phyloP scores from a whole-genome alignment of 2,113 vertebrate species.

The Maylandia zebra region DNA sequence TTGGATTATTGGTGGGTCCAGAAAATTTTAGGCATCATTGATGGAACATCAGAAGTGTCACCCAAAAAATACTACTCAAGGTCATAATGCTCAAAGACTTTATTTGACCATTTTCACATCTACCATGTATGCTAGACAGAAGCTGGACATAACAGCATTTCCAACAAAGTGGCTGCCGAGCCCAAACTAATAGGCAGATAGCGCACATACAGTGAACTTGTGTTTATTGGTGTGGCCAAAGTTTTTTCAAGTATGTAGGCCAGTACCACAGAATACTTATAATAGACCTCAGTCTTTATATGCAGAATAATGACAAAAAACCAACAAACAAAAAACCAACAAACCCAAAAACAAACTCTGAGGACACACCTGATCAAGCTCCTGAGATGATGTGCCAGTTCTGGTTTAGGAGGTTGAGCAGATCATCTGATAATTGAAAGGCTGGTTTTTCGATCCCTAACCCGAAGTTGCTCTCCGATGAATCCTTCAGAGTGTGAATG shows the following conservation, averaged over 20 bases:
- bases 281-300: background rate
- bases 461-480: background rate
- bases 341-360: background rate
- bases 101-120: background rate
- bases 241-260: background rate
- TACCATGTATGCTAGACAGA: background rate
- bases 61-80: background rate
- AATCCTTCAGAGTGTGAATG: background rate
- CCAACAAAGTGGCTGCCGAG: background rate
- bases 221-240: background rate
- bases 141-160: background rate
- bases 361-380: background rate
- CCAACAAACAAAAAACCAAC: background rate
- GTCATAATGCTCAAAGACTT: background rate
- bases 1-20: background rate
- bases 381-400: background rate
- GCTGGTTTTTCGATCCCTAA: background rate
- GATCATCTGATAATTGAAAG: background rate
- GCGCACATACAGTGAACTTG: background rate
- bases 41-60: background rate
- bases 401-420: background rate
- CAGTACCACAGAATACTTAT: background rate
- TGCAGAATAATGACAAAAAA: background rate
- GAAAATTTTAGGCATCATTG: rapidly evolving
- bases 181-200: background rate